Evolutionary conservation across 2,888 invertebrate species (phyloP).

Genomic region (Andrena camellia): DNA sequence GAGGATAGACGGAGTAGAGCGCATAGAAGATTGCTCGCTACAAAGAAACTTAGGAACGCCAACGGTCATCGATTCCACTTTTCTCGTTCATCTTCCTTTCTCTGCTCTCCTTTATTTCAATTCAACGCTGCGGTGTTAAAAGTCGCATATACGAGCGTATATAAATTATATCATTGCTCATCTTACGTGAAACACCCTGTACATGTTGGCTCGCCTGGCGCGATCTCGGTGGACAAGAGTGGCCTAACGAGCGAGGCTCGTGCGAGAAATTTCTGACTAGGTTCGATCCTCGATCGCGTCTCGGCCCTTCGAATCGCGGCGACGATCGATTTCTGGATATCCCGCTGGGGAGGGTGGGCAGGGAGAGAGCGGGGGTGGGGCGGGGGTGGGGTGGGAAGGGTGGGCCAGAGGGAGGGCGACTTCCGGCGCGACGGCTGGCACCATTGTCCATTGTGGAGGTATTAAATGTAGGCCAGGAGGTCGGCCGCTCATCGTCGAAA

Average conservation of each 20-base stretch:
- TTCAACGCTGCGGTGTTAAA: slow-evolving; percentile 28
- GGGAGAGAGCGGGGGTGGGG: no score
- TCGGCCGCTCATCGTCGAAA: slow-evolving; percentile 79
- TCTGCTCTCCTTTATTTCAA: slow-evolving; percentile 35
- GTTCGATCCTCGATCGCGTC: neutral
- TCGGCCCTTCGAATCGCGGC: neutral
- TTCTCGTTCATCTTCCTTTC: neutral
- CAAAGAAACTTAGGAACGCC: neutral
- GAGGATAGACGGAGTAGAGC: neutral
- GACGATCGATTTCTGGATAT: slow-evolving; percentile 10
- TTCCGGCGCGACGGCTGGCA: slow-evolving; percentile 35
- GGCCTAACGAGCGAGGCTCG: neutral
- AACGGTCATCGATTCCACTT: neutral
- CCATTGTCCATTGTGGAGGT: slow-evolving; percentile 71
- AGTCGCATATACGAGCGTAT: slow-evolving; percentile 41
- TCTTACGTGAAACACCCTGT: slow-evolving; percentile 6
- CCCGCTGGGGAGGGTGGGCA: neutral
- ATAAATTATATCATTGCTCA: slow-evolving; percentile 27
- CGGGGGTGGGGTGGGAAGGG: no score
- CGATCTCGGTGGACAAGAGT: neutral
- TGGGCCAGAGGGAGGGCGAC: neutral
- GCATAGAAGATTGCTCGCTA: neutral
- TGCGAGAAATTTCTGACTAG: slow-evolving; percentile 12
- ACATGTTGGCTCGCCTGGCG: neutral
- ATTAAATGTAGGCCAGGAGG: slow-evolving; percentile 83